phyloP scores from a whole-genome alignment of 2,113 vertebrate genomes.

The Eretmochelys imbricata region DNA sequence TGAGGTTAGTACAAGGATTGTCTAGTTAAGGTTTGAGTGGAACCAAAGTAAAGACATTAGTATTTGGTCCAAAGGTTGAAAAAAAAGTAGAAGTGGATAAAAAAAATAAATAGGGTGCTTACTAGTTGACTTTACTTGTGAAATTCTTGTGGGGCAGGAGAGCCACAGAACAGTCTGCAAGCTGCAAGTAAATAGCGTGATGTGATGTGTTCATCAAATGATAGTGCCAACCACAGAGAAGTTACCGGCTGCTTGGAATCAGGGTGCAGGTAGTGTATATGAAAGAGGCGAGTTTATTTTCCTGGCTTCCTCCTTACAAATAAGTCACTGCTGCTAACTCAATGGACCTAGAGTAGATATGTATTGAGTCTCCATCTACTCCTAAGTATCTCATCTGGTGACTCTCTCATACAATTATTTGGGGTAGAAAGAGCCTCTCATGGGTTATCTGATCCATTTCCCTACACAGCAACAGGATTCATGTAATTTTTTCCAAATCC shows the following conservation, averaged over 20 bases:
- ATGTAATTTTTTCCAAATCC: conserved; percentile 36
- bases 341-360: accelerated
- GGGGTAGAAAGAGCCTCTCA: conserved; percentile 34
- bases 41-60: conserved; percentile 24
- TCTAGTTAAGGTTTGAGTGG: not conserved
- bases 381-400: not conserved
- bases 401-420: conserved; percentile 5
- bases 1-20: conserved; percentile 15
- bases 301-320: not conserved
- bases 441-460: conserved; percentile 41
- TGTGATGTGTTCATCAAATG: not conserved
- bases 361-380: conserved; percentile 5
- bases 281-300: not conserved
- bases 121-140: conserved; percentile 38
- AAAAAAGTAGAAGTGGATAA: conserved; percentile 38
- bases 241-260: not conserved
- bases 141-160: not conserved
- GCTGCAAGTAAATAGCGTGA: not conserved
- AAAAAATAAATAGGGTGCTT: conserved; percentile 8
- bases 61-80: conserved; percentile 33
- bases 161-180: not conserved
- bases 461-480: not conserved
- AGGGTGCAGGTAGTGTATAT: not conserved
- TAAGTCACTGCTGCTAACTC: not conserved
- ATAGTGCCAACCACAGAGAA: not conserved